Evolutionary conservation across 2,797 vertebrate genomes (phyloP).

Genomic region (Apogon hyalosoma): DNA sequence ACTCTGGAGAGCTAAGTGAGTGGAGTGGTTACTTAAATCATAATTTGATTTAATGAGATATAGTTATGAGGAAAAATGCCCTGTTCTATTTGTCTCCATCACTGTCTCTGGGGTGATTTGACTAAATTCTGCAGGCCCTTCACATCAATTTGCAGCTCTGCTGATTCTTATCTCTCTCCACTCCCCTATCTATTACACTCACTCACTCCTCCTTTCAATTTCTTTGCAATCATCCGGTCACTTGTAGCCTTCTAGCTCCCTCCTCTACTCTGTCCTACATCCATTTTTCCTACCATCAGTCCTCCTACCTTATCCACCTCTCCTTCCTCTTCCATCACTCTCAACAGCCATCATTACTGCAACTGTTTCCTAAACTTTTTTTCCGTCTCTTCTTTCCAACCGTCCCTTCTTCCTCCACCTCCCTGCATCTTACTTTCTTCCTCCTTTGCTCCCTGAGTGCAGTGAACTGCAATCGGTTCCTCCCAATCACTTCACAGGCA

Average conservation of each 20-base stretch:
- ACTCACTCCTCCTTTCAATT: conserved; percentile 4
- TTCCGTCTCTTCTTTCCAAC: too few relatives aligned
- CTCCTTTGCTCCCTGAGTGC: conserved; percentile 15
- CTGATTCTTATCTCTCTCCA: conserved; percentile 16
- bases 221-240: conserved; percentile 31
- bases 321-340: not conserved
- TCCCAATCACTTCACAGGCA: conserved; percentile 46
- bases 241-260: not conserved
- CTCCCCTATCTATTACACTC: conserved; percentile 28
- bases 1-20: conserved; percentile 31
- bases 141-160: conserved; percentile 56
- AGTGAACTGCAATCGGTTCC: conserved; percentile 43
- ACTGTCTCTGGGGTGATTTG: conserved; percentile 40
- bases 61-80: conserved; percentile 48
- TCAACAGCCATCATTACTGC: conserved; percentile 8
- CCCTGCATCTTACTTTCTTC: conserved; percentile 2
- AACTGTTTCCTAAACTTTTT: not conserved
- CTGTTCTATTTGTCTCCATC: conserved; percentile 51
- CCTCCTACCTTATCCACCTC: conserved; percentile 12
- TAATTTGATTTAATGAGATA: conserved; percentile 62
- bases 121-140: conserved; percentile 45
- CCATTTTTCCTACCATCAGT: conserved; percentile 14
- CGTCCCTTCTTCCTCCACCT: not conserved
- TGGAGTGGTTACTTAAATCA: conserved; percentile 35
- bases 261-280: conserved; percentile 13